Evolutionary conservation across 2,113 vertebrate genomes (phyloP).

Genomic region (Malurus alboscapulatus): DNA sequence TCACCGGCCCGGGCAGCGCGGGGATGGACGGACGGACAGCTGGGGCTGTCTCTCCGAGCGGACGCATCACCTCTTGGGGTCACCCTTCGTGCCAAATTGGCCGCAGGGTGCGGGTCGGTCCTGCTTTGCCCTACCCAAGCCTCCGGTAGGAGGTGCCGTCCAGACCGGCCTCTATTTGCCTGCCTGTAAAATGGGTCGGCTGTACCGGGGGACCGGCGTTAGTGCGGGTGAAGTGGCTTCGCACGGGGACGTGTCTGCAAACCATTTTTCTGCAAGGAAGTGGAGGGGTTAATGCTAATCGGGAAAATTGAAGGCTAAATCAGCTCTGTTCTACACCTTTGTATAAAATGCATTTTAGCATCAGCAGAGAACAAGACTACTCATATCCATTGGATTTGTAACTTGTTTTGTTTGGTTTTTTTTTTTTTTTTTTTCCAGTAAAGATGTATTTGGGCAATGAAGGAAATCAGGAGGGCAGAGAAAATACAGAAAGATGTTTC

Average conservation of each 20-base stretch:
- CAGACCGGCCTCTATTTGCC: not conserved
- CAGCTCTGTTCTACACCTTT: not conserved
- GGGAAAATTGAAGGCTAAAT: not conserved
- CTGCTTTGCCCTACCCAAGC: not conserved
- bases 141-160: not conserved
- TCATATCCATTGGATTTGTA: not conserved
- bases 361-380: not conserved
- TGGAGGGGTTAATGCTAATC: not conserved
- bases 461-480: not conserved
- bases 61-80: not conserved
- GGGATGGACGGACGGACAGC: not conserved
- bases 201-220: fast-evolving
- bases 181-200: not conserved
- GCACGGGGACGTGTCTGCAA: not conserved
- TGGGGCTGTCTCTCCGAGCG: not conserved
- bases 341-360: not conserved
- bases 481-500: not conserved
- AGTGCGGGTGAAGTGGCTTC: not conserved
- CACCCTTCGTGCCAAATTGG: not conserved
- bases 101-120: not conserved
- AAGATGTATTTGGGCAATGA: not conserved
- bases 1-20: not conserved
- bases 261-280: not conserved
- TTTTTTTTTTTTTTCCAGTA: not conserved
- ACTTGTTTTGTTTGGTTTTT: not conserved